Base-by-base conservation (phyloP, 2,888 invertebrate genomes). In the Danaus chrysippus region DNA sequence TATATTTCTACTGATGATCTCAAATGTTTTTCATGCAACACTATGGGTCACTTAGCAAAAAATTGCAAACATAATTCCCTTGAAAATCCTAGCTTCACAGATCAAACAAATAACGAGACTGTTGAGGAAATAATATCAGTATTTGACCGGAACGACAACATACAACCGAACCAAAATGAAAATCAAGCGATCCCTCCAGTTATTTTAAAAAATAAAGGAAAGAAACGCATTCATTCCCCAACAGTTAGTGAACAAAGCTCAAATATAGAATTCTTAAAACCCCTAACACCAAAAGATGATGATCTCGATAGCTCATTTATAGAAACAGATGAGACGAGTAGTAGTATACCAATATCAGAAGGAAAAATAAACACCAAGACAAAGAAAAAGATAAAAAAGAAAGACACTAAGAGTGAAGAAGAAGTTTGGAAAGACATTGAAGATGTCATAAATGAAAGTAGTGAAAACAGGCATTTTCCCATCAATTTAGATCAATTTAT, bases 1-100 rank as follows among this genome's bases (percentile, higher is more conserved):
- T 67, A 67, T 57, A 23, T 61, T 1, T 61, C 67, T 19, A 61
- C 61, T 3, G 63, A 65, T 11, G 34, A 62, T 1, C 15, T 67
- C 2, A 67, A 63, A 52, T 67, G 64, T 55, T 67, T 65, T 58
- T 53, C 54, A 0, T 67, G 67, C 43, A 67, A 61, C 12, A 54
- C n/a, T 10, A 59, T 52, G 43, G 67, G 64, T 15, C 63, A 63
- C 41, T 46, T 64, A 42, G 60, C 63, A 9, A 64, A 60, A 54
- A 60, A 54, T 52, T 64, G 60, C 42, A 13, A n/a, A n/a, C n/a
- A n/a, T n/a, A n/a, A n/a, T n/a, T n/a, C n/a, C n/a, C n/a, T n/a
- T n/a, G n/a, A n/a, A n/a, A n/a, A n/a, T n/a, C n/a, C n/a, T n/a
- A n/a, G n/a, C n/a, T n/a, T n/a, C n/a, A n/a, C n/a, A n/a, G n/a